Evolutionary conservation across 2,797 vertebrate genomes (phyloP).

Genomic region (Amblyopsis hoosieri): DNA sequence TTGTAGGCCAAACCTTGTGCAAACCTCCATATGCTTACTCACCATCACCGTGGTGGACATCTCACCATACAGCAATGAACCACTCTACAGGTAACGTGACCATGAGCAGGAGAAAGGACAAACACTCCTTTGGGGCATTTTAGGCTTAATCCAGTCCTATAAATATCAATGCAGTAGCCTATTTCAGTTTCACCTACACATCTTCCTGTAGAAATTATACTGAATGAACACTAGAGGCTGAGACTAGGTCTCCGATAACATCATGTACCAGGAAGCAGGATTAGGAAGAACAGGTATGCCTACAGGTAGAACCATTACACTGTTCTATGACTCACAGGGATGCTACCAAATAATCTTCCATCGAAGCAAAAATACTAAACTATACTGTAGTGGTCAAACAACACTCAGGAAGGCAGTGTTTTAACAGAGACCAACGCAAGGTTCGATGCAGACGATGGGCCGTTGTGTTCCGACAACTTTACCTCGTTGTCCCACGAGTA

Average conservation of each 20-base stretch:
- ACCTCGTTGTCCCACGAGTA: too few species aligned
- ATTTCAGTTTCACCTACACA: conserved; percentile 31
- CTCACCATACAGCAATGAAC: conserved; percentile 56
- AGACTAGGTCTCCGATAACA: not conserved
- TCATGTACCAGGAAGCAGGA: not conserved
- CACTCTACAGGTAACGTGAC: conserved; percentile 61
- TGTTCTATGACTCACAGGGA: too few species aligned
- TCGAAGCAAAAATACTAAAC: too few species aligned
- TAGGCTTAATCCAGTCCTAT: conserved; percentile 61
- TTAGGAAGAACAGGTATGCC: not conserved
- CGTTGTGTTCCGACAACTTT: too few species aligned
- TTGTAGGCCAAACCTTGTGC: conserved; percentile 11
- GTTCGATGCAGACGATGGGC: too few species aligned
- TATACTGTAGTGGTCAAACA: too few species aligned
- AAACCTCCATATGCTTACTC: conserved; percentile 26
- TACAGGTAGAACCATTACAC: too few species aligned
- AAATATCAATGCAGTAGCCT: conserved; percentile 53
- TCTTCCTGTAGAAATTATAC: conserved; percentile 10
- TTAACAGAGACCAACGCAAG: too few species aligned
- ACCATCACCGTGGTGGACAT: conserved; percentile 13
- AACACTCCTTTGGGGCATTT: conserved; percentile 61
- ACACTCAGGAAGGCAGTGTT: too few species aligned
- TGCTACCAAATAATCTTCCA: too few species aligned
- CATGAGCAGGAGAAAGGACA: conserved; percentile 63
- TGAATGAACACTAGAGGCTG: not conserved